Conservation (phyloP, 2,888 invertebrate genomes). For the Hermaeophaga mercurialis region DNA sequence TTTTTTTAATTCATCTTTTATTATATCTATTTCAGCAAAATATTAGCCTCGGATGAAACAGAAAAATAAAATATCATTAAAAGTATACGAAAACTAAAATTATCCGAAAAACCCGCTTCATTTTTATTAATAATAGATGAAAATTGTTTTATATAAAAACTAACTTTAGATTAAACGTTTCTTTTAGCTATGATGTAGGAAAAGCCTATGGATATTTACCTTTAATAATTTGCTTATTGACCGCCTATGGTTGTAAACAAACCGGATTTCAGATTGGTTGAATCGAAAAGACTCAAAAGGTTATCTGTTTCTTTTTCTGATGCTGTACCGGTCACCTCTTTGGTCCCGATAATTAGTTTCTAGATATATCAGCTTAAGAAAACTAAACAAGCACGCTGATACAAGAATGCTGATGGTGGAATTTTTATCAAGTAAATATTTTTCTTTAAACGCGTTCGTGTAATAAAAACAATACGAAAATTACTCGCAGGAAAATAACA, state of each 20-base stretch:
- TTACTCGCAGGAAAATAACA: not conserved
- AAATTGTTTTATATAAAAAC: too few species aligned
- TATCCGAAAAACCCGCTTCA: too few species aligned
- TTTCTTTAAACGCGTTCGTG: not conserved
- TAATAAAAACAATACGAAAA: not conserved
- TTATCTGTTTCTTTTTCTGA: slow-evolving; percentile 5
- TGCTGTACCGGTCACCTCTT: slow-evolving; percentile 1
- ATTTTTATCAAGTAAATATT: slow-evolving; percentile 1
- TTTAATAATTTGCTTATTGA: too few species aligned
- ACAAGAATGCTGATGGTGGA: not conserved
- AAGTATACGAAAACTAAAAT: too few species aligned
- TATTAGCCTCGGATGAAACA: too few species aligned
- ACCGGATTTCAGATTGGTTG: slow-evolving; percentile 1
- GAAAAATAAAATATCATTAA: too few species aligned
- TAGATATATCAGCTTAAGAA: slow-evolving; percentile 3
- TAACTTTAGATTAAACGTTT: too few species aligned
- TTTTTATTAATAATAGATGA: too few species aligned
- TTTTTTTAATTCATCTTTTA: too few species aligned
- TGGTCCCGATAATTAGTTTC: slow-evolving; percentile 1
- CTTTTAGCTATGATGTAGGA: too few species aligned
- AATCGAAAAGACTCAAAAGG: slow-evolving; percentile 6
- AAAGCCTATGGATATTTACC: too few species aligned
- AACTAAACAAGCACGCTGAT: not conserved
- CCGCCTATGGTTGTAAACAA: slow-evolving; percentile 1
- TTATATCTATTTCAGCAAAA: too few species aligned